These are phyloP conservation scores for Chaenocephalus aceratus DNA, from an alignment of 2,113 vertebrate genomes.

Conservation along the genomic window DNA sequence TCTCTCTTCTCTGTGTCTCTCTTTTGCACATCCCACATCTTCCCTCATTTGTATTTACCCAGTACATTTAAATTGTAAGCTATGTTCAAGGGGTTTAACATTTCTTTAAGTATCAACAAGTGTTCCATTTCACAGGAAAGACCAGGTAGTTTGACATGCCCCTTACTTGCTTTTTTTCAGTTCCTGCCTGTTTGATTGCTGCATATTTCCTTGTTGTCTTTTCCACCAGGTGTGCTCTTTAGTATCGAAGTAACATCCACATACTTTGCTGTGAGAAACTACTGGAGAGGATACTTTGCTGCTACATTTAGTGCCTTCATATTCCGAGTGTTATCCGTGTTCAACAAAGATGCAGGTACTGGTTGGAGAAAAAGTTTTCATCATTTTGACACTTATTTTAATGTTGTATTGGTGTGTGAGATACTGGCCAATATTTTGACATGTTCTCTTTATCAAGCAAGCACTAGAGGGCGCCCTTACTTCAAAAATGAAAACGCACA, in stretches of 20 bases:
- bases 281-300: slow-evolving; percentile 98
- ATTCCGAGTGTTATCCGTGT: slow-evolving; percentile 94
- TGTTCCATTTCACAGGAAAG: neutral
- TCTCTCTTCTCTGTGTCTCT: neutral
- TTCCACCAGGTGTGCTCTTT: slow-evolving; percentile 76
- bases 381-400: neutral
- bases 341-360: slow-evolving; percentile 96
- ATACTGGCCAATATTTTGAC: neutral
- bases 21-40: too few species aligned
- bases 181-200: neutral
- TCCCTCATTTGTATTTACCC: neutral
- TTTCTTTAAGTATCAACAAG: neutral
- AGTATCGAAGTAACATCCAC: slow-evolving; percentile 98
- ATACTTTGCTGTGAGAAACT: slow-evolving; percentile 97
- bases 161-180: neutral
- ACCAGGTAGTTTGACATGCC: neutral
- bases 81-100: too few species aligned
- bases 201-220: neutral
- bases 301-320: slow-evolving; percentile 98
- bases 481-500: neutral
- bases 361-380: neutral
- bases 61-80: neutral
- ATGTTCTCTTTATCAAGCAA: neutral
- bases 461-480: slow-evolving; percentile 32
- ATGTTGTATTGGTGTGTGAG: neutral